Evolutionary conservation across 2,113 vertebrate species (phyloP).

Genomic region (Notarius quadriscutis): DNA sequence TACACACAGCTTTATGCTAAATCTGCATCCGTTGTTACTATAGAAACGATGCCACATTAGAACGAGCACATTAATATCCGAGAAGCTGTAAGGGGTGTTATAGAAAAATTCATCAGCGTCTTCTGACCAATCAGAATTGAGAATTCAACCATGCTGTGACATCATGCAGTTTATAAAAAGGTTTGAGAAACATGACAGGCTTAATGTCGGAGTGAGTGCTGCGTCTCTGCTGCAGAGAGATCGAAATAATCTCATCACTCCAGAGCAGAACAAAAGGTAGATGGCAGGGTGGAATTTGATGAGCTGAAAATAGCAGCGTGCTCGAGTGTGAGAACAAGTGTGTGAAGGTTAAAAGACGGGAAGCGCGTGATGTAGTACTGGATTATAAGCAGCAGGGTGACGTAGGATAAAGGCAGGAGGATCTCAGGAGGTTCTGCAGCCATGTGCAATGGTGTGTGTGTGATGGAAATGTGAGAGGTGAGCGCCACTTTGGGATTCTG

Average conservation of each 20-base stretch:
- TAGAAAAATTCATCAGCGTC: background rate
- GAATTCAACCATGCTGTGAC: background rate
- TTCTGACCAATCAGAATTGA: background rate
- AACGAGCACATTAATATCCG: background rate
- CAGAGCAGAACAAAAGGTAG: constrained; percentile 18
- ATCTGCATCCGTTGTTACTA: background rate
- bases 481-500: constrained; percentile 20
- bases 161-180: constrained; percentile 11
- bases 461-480: constrained; percentile 40
- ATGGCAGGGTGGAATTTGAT: constrained; percentile 16
- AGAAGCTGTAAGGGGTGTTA: background rate
- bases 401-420: background rate
- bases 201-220: background rate
- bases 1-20: background rate
- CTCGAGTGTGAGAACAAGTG: constrained; percentile 12
- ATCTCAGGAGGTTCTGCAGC: constrained; percentile 24
- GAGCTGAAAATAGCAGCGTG: constrained; percentile 17
- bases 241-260: constrained; percentile 10
- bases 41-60: background rate
- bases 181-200: background rate
- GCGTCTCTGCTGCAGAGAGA: background rate
- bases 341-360: background rate
- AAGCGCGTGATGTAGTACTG: background rate
- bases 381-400: background rate
- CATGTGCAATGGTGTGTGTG: background rate